Base-by-base conservation (phyloP, 2,888 invertebrate genomes). In the Tanytarsus gracilentus region DNA sequence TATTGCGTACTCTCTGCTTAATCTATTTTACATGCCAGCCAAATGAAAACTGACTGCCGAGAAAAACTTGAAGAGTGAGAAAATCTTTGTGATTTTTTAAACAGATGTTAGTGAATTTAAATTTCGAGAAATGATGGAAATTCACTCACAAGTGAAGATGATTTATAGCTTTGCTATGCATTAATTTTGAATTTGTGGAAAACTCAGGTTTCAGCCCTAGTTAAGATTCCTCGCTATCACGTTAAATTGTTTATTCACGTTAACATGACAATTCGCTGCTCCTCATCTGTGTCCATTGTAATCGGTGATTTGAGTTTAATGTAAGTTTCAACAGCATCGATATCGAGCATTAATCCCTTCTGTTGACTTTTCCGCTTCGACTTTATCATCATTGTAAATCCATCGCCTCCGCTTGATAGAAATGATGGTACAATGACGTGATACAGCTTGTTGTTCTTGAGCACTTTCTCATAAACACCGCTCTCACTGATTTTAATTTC, bases 341-440 rank as follows among this genome's bases (percentile, higher is more conserved):
- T 65, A 62, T 71, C 71, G 3, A 65, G 55, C n/a, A n/a, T n/a
- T 2, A 60, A 30, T 0, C 72, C 71, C 29, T 63, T 27, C 36
- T 71, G 70, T 8, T 66, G 27, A 64, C 76, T 72, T 1, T 70
- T 69, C 50, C 68, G 68, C 25, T 72, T 67, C 1, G 70, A 64
- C 18, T 65, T 64, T 66, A 76, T 69, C 65, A 79, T 78, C 62
- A 73, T 66, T 67, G 78, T 86, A 67, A 78, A 86, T 0, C 84
- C 85, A 67, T 87, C 85, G 50, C 88, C 88, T 11, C 88, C 88
- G 30, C 75, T 75, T 1, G 78, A 77, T 61, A 87, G 70, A 67
- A 82, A 88, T 64, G 77, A 76, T 49, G 80, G 77, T 1, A 82
- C 68, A n/a, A 82, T 73, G 1, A 90, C 71, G 6, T 79, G 75